These are phyloP conservation scores for Periphyllus acericola DNA, from an alignment of 2,888 invertebrate genomes.

Conservation along the genomic window DNA sequence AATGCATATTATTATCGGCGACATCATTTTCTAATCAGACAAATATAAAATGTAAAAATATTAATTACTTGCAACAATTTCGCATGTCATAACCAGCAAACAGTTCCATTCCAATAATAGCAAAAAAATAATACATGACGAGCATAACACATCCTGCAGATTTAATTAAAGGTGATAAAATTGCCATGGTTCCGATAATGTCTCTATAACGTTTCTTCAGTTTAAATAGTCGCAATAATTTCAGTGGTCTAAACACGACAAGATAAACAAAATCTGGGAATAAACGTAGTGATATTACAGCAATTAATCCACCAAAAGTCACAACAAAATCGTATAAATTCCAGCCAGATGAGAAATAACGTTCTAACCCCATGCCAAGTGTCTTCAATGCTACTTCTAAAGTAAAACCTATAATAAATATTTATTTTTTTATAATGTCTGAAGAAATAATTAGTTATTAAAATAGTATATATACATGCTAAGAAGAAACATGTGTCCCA, in stretches of 20 bases:
- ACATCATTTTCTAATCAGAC: slow-evolving; percentile 6
- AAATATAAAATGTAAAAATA: neutral
- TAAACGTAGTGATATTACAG: slow-evolving; percentile 75
- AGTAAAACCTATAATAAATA: slow-evolving; percentile 73
- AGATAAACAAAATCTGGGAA: slow-evolving; percentile 77
- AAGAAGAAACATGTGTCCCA: slow-evolving; percentile 83
- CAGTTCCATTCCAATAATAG: slow-evolving; percentile 89
- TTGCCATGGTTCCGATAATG: slow-evolving; percentile 83
- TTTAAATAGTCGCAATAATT: slow-evolving; percentile 78
- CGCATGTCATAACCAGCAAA: slow-evolving; percentile 79
- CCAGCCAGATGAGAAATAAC: slow-evolving; percentile 85
- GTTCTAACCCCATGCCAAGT: slow-evolving; percentile 76
- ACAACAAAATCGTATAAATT: slow-evolving; percentile 82
- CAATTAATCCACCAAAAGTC: slow-evolving; percentile 75
- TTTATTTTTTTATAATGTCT: slow-evolving; percentile 29
- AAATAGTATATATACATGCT: slow-evolving; percentile 70
- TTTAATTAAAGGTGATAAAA: slow-evolving; percentile 79
- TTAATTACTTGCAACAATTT: slow-evolving; percentile 84
- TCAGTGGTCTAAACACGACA: slow-evolving; percentile 78
- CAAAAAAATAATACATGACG: slow-evolving; percentile 88
- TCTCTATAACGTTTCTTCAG: slow-evolving; percentile 84
- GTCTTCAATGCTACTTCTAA: slow-evolving; percentile 79
- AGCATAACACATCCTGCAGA: slow-evolving; percentile 85
- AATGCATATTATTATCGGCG: neutral
- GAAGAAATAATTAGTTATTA: slow-evolving; percentile 24